Conservation (phyloP, 2,888 invertebrate genomes). For the Tetrapedia diversipes region DNA sequence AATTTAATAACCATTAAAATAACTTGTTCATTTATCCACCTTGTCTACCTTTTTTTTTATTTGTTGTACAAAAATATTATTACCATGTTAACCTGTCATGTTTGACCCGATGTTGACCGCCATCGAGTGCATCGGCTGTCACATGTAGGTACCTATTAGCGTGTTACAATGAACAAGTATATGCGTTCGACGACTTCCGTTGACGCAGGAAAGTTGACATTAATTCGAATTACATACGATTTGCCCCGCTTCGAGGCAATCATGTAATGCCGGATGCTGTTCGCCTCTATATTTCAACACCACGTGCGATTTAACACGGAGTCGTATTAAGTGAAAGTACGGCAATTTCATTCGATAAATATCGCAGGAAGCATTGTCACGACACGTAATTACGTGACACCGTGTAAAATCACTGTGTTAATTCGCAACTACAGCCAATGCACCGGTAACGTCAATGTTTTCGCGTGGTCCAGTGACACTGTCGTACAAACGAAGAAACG, state of each 20-base stretch:
- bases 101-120: background rate
- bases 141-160: background rate
- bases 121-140: background rate
- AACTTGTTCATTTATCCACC: no score
- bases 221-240: slow-evolving; percentile 33
- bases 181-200: slow-evolving; percentile 40
- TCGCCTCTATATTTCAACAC: slow-evolving; percentile 43
- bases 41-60: no score
- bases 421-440: background rate
- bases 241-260: slow-evolving; percentile 36
- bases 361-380: background rate
- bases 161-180: background rate
- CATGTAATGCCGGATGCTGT: slow-evolving; percentile 36
- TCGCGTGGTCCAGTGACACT: background rate
- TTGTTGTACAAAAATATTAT: no score
- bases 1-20: no score
- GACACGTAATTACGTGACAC: background rate
- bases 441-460: background rate
- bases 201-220: slow-evolving; percentile 41
- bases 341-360: slow-evolving; percentile 10
- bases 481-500: background rate
- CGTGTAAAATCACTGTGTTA: background rate
- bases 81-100: no score
- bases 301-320: slow-evolving; percentile 40
- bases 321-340: slow-evolving; percentile 9